Base-by-base conservation (phyloP, 2,888 invertebrate species). In the Colletes collaris region DNA sequence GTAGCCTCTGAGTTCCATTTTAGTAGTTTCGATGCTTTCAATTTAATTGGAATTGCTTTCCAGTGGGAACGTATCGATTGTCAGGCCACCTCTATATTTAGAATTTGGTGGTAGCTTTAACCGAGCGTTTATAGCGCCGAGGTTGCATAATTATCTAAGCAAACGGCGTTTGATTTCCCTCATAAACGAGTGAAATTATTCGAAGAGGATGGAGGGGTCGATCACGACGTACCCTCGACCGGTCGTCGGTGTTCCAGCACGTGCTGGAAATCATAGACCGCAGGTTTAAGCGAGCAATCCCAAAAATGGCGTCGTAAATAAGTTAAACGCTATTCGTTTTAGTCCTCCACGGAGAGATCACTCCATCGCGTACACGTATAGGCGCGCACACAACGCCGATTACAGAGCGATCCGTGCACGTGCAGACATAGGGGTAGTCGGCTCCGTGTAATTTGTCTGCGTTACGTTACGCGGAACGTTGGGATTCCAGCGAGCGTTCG, bases 361-460 rank as follows among this genome's bases (percentile, higher is more conserved):
- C 55, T 77, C 60, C 65, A 56, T 55, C 46, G 19, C 62, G 11
- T 19, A 46, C 49, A 58, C 67, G 37, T 46, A 46, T 46, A 8
- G 5, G 40, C 40, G 40, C 40, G 40, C 44, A 46, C 76, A 64
- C 53, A 67, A 53, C 58, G 56, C 46, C 81, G 76, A 82, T 82
- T 80, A 76, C 55, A 68, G 76, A 66, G 63, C 66, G 66, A 56
- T 62, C 37, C 60, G 62, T 58, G 66, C 70, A 70, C 70, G 69
- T 67, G 64, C 65, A 50, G 60, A 37, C 27, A 44, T 27, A 5
- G 59, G 16, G 63, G 53, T 16, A 67, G 81, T 53, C 16, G 69
- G 63, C 27, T 56, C 16, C 16, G 79, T 84, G 89, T 89, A 90
- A 90, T 90, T 90, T 90, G 90, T 90, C 83, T 87, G 86, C 84